A percentile compares a stretch with the other conserved stretches of the same genome.
These are phyloP conservation scores for Lethrus apterus DNA, from an alignment of 1,140 invertebrate species.

Conservation along the genomic window DNA sequence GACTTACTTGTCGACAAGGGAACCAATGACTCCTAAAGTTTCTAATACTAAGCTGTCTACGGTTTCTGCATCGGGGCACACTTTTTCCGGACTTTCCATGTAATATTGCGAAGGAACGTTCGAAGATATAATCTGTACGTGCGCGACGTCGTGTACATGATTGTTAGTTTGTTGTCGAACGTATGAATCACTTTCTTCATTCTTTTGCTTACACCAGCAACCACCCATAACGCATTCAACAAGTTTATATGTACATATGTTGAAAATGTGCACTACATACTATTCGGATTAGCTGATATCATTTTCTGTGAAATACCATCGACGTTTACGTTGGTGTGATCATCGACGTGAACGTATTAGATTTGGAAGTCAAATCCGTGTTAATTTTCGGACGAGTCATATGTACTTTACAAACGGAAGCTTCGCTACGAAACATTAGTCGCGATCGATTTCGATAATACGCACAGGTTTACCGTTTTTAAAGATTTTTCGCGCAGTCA, in stretches of 20 bases:
- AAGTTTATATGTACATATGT: background rate
- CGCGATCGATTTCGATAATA: background rate
- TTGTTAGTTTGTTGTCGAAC: conserved; percentile 33
- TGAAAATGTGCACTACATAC: background rate
- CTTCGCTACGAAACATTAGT: no score
- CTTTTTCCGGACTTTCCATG: conserved; percentile 26
- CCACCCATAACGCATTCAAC: conserved; percentile 47
- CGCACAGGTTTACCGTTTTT: background rate
- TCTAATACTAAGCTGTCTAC: conserved; percentile 72
- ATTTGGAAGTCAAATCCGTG: background rate
- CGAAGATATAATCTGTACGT: conserved; percentile 24
- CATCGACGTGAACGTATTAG: conserved; percentile 26
- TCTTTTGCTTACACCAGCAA: conserved; percentile 55
- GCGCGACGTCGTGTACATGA: conserved; percentile 30
- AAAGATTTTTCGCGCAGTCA: no score
- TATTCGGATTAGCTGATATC: no score
- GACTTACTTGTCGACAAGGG: conserved; percentile 75
- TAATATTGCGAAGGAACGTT: conserved; percentile 33
- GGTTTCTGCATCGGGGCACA: conserved; percentile 41
- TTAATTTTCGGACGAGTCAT: conserved; percentile 6
- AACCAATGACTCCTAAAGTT: conserved; percentile 69
- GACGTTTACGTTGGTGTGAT: conserved; percentile 30
- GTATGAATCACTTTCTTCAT: conserved; percentile 41
- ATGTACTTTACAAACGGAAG: background rate
- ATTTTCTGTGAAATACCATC: background rate